Evolutionary conservation across 2,113 vertebrate species (phyloP).

Genomic region (Cricetomys ansorgei): DNA sequence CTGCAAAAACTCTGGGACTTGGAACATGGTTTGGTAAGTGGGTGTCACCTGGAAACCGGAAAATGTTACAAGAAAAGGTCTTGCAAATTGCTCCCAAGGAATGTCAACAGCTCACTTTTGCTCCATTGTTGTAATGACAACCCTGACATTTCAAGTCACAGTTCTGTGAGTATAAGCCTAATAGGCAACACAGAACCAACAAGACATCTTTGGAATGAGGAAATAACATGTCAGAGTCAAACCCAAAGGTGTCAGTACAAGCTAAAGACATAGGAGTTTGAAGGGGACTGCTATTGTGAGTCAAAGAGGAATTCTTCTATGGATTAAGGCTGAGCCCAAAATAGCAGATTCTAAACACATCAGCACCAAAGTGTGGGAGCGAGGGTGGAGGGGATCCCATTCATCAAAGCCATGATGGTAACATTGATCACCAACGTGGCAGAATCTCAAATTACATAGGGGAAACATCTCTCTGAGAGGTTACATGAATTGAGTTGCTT

Average conservation of each 20-base stretch:
- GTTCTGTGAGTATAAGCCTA: slow-evolving; percentile 45
- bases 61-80: slow-evolving; percentile 48
- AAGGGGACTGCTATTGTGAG: background rate
- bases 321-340: background rate
- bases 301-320: background rate
- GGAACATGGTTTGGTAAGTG: background rate
- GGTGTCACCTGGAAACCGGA: slow-evolving; percentile 50
- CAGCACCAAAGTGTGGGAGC: background rate
- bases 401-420: background rate
- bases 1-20: background rate
- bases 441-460: background rate
- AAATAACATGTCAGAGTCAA: slow-evolving; percentile 26
- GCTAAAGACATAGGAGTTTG: slow-evolving; percentile 31
- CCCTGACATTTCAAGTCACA: slow-evolving; percentile 69
- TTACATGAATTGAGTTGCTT: background rate
- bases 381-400: background rate
- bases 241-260: slow-evolving; percentile 2
- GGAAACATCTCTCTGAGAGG: too few relatives aligned
- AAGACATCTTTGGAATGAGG: background rate
- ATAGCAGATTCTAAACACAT: background rate
- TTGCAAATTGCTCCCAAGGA: slow-evolving; percentile 62
- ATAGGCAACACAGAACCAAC: slow-evolving; percentile 35
- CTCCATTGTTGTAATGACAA: slow-evolving; percentile 49
- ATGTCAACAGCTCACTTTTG: slow-evolving; percentile 62
- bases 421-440: background rate